Evolutionary conservation across 2,888 invertebrate genomes (phyloP).

Genomic region (Andrena praecox): DNA sequence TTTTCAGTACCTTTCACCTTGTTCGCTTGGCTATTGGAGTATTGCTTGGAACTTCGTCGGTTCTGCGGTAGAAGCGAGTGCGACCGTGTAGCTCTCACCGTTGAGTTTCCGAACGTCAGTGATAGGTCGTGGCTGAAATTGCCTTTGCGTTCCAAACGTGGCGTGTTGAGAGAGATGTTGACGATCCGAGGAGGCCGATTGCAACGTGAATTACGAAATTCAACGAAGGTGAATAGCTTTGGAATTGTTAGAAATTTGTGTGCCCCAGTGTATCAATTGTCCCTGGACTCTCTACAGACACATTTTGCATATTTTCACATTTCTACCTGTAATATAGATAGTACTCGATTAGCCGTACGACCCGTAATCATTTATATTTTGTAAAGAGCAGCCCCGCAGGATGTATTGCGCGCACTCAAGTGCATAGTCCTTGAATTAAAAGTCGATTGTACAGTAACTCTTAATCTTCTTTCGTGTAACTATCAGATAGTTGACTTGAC

Average conservation of each 20-base stretch:
- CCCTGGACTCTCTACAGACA: conserved; percentile 31
- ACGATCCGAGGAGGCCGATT: neutral
- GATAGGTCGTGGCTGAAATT: conserved; percentile 7
- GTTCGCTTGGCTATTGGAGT: neutral
- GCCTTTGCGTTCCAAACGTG: neutral
- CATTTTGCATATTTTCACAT: conserved; percentile 40
- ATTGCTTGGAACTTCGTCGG: neutral
- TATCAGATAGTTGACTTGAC: conserved; percentile 19
- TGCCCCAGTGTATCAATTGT: conserved; percentile 44
- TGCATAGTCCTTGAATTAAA: conserved; percentile 14
- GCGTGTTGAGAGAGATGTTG: neutral
- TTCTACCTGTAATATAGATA: conserved; percentile 41
- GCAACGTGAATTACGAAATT: conserved; percentile 12
- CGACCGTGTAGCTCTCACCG: neutral
- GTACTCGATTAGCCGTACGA: conserved; percentile 22
- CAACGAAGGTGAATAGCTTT: neutral
- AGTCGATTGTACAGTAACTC: conserved; percentile 30
- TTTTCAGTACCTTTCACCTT: neutral
- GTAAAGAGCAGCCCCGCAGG: conserved; percentile 3
- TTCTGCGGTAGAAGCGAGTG: neutral
- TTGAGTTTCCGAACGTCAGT: conserved; percentile 14
- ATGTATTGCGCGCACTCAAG: conserved; percentile 1
- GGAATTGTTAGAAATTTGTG: neutral
- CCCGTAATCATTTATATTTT: conserved; percentile 27
- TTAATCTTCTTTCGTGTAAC: conserved; percentile 23